These are phyloP conservation scores for Poecilobothrus nobilitatus DNA, from an alignment of 2,888 invertebrate species.

Conservation along the genomic window DNA sequence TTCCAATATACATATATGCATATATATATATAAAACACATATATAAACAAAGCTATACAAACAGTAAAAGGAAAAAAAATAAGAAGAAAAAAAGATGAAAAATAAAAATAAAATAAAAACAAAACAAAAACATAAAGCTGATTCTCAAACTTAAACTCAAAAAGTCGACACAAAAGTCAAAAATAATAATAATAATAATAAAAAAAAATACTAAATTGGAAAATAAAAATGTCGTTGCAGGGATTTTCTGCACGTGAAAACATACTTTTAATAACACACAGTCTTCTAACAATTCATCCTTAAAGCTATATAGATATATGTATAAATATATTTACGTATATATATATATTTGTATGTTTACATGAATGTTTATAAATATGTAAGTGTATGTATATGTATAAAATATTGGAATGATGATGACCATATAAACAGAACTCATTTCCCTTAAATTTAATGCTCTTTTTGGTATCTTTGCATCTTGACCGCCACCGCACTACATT, in stretches of 20 bases:
- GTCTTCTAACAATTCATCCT: not conserved
- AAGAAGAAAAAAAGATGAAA: not conserved
- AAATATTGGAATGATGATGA: constrained; percentile 1
- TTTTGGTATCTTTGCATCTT: constrained; percentile 4
- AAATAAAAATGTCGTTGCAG: constrained; percentile 6
- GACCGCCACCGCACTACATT: constrained; percentile 6
- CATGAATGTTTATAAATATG: not conserved
- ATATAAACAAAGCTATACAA: not conserved
- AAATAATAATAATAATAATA: not conserved
- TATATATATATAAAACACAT: not conserved
- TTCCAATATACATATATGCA: not conserved
- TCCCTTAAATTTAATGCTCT: constrained; percentile 3
- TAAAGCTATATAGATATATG: not conserved
- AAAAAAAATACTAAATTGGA: not conserved
- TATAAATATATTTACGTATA: not conserved
- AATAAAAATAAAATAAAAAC: not conserved
- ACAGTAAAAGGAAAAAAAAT: no score
- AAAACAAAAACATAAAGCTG: not conserved
- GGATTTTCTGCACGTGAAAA: constrained; percentile 6
- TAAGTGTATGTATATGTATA: not conserved
- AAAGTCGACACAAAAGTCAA: no score
- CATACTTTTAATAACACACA: not conserved
- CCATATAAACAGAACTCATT: constrained; percentile 6
- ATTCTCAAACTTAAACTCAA: no score
- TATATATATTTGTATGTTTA: not conserved